Base-by-base conservation (phyloP, 2,888 invertebrate genomes). In the Hemithea aestivaria region DNA sequence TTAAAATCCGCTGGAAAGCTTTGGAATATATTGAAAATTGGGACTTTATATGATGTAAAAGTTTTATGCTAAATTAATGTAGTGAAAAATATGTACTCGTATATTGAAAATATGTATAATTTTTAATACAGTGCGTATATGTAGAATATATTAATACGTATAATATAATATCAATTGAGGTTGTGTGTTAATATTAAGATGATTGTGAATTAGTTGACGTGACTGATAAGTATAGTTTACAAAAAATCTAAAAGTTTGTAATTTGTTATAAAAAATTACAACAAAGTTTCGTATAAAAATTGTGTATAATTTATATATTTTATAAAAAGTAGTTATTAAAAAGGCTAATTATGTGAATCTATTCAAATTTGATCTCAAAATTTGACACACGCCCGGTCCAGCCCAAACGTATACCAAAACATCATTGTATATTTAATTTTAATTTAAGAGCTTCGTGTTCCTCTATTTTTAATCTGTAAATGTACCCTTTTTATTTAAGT, bases 391-490 rank as follows among this genome's bases (percentile, higher is more conserved):
- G 56, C 69, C 69, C 70, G 73, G 66, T 51, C 45, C 67, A 62
- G 66, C 67, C 70, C 68, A 69, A 55, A 37, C 29, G 57, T 70
- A 79, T 79, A 85, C 84, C 85, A 85, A 85, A 85, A 73, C 66
- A 75, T 76, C 72, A 73, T 73, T 80, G 76, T 78, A 75, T 77
- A 75, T 72, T 75, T 72, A 69, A 65, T 53, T 47, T 52, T 55
- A 47, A 45, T 57, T 28, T 79, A 76, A 76, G 71, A 47, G 71
- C 76, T 81, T 75, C 63, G 75, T 84, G 85, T 84, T 84, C 82
- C 84, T 84, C 65, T 76, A 65, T 61, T 38, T 46, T 36, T 62
- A 62, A 66, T 71, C 68, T 73, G 70, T 73, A 67, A 67, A 73
- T 71, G 66, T 68, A 66, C 57, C 51, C 29, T 27, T 31, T 26